phyloP scores from a whole-genome alignment of 23 tunicate genomes.

The Ascidia mentula region DNA sequence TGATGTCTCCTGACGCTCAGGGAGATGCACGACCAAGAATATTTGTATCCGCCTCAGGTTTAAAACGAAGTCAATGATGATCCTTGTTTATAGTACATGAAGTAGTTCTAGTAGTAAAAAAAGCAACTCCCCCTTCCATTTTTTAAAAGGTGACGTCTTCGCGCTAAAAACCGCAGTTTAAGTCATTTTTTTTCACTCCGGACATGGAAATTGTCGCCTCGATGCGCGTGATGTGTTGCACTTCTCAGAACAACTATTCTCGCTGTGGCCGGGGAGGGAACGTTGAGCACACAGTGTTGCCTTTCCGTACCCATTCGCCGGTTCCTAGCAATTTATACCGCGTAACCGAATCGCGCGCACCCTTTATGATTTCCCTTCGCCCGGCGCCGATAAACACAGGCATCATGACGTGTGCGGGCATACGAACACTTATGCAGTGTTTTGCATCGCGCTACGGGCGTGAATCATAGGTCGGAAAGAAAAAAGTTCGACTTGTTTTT shows the following conservation, averaged over 20 bases:
- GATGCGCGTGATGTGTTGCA: background rate
- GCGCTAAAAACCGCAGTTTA: background rate
- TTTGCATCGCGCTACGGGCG: background rate
- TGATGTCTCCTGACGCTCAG: too few relatives aligned
- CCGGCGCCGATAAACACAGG: background rate
- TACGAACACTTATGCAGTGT: background rate
- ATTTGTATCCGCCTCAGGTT: too few relatives aligned
- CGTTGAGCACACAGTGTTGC: background rate
- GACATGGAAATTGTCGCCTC: constrained; percentile 3
- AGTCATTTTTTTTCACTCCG: background rate
- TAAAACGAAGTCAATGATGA: too few relatives aligned
- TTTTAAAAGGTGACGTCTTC: background rate
- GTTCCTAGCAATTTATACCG: background rate
- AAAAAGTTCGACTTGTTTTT: background rate
- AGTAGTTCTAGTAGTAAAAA: too few relatives aligned
- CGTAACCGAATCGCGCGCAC: background rate
- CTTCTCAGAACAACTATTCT: background rate
- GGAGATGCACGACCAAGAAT: too few relatives aligned
- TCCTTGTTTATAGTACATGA: too few relatives aligned
- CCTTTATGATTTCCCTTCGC: background rate
- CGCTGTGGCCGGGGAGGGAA: background rate
- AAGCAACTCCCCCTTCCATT: too few relatives aligned
- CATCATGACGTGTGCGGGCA: background rate
- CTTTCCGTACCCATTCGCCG: constrained; percentile 1
- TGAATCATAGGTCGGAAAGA: background rate